phyloP scores from a whole-genome alignment of 2,888 invertebrate genomes.

The Cetonia aurata region DNA sequence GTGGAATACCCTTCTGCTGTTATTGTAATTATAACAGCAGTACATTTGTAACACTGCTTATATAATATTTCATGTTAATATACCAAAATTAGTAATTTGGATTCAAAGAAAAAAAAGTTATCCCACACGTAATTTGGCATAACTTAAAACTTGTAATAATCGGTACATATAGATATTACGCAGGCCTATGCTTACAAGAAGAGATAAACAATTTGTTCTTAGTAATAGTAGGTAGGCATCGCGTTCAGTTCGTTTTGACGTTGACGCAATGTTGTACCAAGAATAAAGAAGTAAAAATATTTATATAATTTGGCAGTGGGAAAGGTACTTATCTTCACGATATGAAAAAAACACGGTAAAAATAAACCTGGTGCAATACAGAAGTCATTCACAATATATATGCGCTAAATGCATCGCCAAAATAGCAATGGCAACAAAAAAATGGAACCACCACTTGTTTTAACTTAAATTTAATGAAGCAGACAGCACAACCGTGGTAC shows the following conservation, averaged over 20 bases:
- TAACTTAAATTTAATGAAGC: neutral
- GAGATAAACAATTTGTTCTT: no score
- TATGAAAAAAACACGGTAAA: neutral
- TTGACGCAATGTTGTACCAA: conserved; percentile 4
- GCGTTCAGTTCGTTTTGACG: neutral
- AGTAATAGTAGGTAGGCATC: no score
- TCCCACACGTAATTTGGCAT: neutral
- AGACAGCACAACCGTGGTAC: neutral
- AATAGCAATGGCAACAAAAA: neutral
- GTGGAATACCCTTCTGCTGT: no score
- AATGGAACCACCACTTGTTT: neutral
- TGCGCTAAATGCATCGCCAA: neutral
- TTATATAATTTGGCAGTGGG: no score
- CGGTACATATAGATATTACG: no score
- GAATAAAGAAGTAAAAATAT: conserved; percentile 15
- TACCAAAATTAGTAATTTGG: no score
- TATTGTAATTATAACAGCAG: no score
- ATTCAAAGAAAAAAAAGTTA: no score
- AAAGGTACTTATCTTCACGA: neutral
- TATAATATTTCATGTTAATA: conserved; percentile 1
- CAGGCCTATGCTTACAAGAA: no score
- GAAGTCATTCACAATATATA: neutral
- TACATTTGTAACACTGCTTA: no score
- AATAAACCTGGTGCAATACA: neutral
- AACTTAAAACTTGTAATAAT: neutral